Evolutionary conservation across 2,113 vertebrate genomes (phyloP).

Genomic region (Strigops habroptila): DNA sequence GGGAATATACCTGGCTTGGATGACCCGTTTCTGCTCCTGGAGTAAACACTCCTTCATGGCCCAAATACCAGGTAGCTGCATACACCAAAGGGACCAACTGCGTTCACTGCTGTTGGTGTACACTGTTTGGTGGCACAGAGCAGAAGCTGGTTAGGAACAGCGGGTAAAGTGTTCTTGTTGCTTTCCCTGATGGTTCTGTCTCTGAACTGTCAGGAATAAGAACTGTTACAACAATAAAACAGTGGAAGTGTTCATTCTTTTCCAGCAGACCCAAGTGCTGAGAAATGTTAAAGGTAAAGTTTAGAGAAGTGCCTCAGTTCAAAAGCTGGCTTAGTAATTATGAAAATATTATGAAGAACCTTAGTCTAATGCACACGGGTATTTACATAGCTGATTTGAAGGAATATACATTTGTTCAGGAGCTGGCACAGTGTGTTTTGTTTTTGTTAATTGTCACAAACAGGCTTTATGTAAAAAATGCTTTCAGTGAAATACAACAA

Average conservation of each 20-base stretch:
- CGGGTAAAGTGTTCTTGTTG: accelerated
- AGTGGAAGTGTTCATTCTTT: background rate
- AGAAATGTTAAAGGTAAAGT: background rate
- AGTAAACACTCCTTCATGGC: background rate
- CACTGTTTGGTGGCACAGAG: background rate
- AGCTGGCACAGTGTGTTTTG: background rate
- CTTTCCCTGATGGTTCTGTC: background rate
- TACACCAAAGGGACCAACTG: accelerated
- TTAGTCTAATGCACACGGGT: background rate
- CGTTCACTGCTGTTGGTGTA: background rate
- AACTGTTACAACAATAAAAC: background rate
- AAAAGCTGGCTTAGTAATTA: background rate
- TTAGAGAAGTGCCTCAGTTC: background rate
- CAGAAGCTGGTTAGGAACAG: background rate
- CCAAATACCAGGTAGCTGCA: background rate
- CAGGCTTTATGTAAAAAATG: background rate
- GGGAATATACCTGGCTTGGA: background rate
- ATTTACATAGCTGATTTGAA: background rate
- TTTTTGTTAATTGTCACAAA: background rate
- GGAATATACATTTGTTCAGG: background rate
- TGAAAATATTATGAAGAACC: background rate
- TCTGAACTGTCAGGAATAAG: background rate
- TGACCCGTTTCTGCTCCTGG: background rate
- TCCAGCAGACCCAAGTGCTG: background rate
- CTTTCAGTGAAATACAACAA: background rate